Evolutionary conservation across 2,113 vertebrate genomes (phyloP).

Genomic region (Salvelinus namaycush): DNA sequence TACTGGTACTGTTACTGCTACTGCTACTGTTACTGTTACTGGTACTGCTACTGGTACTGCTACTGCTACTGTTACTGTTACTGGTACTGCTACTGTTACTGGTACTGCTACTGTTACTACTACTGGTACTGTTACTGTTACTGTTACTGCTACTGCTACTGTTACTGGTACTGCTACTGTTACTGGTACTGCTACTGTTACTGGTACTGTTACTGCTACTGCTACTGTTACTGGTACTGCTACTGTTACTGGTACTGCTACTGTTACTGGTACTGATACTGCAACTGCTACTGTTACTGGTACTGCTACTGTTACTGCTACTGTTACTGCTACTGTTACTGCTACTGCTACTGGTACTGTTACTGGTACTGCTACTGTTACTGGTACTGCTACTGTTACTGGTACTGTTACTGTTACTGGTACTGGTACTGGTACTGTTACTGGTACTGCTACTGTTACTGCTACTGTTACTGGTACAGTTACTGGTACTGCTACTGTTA

Average conservation of each 20-base stretch:
- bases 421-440: background rate
- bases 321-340: conserved; percentile 73
- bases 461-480: rapidly evolving
- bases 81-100: background rate
- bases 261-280: background rate
- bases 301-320: no score
- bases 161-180: background rate
- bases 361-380: no score
- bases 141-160: background rate
- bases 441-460: background rate
- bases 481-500: background rate
- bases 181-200: background rate
- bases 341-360: conserved; percentile 65
- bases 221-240: no score
- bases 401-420: rapidly evolving
- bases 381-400: rapidly evolving
- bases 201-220: background rate
- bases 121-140: background rate
- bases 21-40: background rate
- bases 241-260: background rate
- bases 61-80: rapidly evolving
- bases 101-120: no score
- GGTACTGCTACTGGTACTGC: rapidly evolving
- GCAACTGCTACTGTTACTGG: rapidly evolving
- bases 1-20: conserved; percentile 83